Evolutionary conservation across 2,113 vertebrate species (phyloP), one percentile per base, ranked within the genome.

Genomic region (Anguilla rostrata): DNA sequence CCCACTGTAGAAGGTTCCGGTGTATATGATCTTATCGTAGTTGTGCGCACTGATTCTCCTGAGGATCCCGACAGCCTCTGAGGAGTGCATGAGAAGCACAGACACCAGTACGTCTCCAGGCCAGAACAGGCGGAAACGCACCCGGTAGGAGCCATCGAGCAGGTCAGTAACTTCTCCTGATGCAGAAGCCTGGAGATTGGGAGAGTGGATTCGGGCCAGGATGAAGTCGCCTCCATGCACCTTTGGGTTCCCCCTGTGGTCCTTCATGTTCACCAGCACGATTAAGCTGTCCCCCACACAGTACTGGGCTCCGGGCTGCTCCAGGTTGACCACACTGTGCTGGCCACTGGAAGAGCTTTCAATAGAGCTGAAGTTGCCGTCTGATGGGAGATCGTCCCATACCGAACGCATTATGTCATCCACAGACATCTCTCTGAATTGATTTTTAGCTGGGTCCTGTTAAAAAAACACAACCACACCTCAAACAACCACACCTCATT

Each of bases 51-150:
- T 91, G 0, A 88, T 88, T n/a, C 90, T 86, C 92, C 91, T 93
- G 71, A 93, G 84, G 5, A 89, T 91, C 0, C 89, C 90, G 12
- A 80, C 89, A 0, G 86, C 92, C 86, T 94, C 93, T 16, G 92
- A 93, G 86, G 92, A 89, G 85, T 94, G 92, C 18, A 94, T 86
- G 56, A 94, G 90, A 12, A 90, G 78, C 78, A 93, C 39, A n/a
- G 94, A 93, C 53, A 90, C 79, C 79, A 83, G 79, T 81, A 92
- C 90, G 1, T 80, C 53, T 7, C 89, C 92, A 39, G 88, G 91
- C 93, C 92, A 93, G 86, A 91, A 92, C 34, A 93, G 57, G 1
- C 84, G 90, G 89, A 94, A 94, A 82, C 84, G 87, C 40, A 93
- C 78, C 1, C 90, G 84, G 84, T 93, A 94, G 14, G 89, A 91